Evolutionary conservation across 2,797 vertebrate genomes (phyloP), one percentile per base, ranked within the genome.

Genomic region (Enteromius trimaculatus): DNA sequence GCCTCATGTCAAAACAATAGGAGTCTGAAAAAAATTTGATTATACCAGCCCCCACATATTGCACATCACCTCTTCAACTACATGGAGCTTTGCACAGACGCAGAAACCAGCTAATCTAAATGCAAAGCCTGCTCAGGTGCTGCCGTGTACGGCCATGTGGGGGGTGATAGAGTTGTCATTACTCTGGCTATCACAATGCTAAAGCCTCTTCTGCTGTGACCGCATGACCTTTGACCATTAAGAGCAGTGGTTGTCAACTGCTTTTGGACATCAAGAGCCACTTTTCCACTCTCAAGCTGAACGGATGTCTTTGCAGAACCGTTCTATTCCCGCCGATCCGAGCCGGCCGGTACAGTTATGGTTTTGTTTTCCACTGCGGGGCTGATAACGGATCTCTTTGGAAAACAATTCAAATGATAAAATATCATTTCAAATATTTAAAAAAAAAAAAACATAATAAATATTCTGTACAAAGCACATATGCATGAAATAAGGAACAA

Each of bases 21-120:
- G 72, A 71, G 49, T 77, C 29, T 47, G 62, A 77, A 81, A 80
- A 55, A 23, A 82, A 88, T 85, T 80, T 16, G 68, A 87, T 89
- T 84, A 83, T 70, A 74, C 77, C 79, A 58, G 47, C 62, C 64
- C 80, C 53, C 53, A 47, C 68, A 39, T 84, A 83, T 81, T 69
- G 70, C 76, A 70, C 37, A 77, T 81, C 64, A 44, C 71, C 44
- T 66, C 34, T 55, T 31, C 13, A 39, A 23, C 76, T 79, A 10
- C n/a, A 47, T 64, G 14, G 44, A 65, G 51, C 66, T 82, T 75
- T 79, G n/a, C n/a, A 62, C 55, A 62, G 62, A 81, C 19, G 2
- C 49, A 66, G 55, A 74, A 85, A 80, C 58, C 81, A 80, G 44
- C 42, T 86, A 71, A 84, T 82, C 49, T 82, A 81, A 84, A 75